Evolutionary conservation across 2,113 vertebrate species (phyloP).

Genomic region (Jaculus jaculus): DNA sequence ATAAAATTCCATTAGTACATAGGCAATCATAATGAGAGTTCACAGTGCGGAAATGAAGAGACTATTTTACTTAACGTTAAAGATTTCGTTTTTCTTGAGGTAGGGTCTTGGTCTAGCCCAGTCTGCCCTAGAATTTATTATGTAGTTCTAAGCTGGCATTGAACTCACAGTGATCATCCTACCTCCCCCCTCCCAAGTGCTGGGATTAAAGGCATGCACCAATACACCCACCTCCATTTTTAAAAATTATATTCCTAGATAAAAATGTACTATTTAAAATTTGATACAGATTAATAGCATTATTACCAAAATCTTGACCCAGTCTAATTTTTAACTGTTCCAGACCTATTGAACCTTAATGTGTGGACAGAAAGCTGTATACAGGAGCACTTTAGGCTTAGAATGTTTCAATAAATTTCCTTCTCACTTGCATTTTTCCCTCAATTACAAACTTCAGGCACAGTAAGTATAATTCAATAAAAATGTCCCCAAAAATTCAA

Average conservation of each 20-base stretch:
- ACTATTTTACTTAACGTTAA: not conserved
- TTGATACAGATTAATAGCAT: not conserved
- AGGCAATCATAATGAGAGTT: not conserved
- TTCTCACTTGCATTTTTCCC: not conserved
- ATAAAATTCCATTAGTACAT: not conserved
- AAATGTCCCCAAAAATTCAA: not conserved
- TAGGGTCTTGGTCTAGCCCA: too few species aligned
- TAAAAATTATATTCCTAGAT: not conserved
- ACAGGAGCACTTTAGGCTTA: not conserved
- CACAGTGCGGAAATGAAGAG: not conserved
- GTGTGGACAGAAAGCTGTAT: not conserved
- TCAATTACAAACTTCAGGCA: not conserved
- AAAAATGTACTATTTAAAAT: slow-evolving; percentile 10
- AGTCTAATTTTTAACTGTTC: slow-evolving; percentile 17
- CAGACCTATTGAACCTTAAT: not conserved
- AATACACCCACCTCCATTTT: not conserved
- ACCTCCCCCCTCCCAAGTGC: too few species aligned
- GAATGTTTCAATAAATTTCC: not conserved
- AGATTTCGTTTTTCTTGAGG: not conserved
- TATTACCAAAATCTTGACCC: not conserved
- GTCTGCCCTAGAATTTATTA: too few species aligned
- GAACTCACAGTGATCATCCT: too few species aligned
- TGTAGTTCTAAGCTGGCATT: too few species aligned
- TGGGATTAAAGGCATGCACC: too few species aligned
- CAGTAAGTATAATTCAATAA: not conserved